Evolutionary conservation across 2,888 invertebrate genomes (phyloP), one percentile per base, ranked within the genome.

Genomic region (Zygaena filipendulae): DNA sequence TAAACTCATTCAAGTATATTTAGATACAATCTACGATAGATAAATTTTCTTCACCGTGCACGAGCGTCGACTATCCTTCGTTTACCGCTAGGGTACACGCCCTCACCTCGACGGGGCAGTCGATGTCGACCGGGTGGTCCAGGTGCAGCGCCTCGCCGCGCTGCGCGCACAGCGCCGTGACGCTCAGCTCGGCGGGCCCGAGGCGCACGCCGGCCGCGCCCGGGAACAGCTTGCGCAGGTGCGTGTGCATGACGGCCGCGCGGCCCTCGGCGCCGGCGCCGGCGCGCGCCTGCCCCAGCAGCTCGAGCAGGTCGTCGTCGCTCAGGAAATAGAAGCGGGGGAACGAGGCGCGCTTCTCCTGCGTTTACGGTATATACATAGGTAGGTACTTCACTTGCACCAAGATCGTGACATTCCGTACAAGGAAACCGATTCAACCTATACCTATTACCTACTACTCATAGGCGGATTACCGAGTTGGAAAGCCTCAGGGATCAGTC

Each of bases 281-380:
- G 46, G 94, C 94, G 0, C 92, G 88, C 0, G 94, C 90, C 70
- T 97, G 96, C 0, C 97, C 97, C 7, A 99, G 83, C 36, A 99
- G 86, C 79, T 99, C 98, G 32, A 99, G 72, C 29, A 99, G 81
- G 67, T 99, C 99, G 53, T 99, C 99, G 57, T 99, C 98, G 34
- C 97, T 97, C 38, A 99, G 82, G 61, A 99, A 99, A 59, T 97
- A 95, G 47, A 99, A 91, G 33, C 99, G 83, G 4, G 99, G 97
- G 71, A 99, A 99, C 25, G 88, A 84, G 1, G 91, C 87, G 21
- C 99, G 85, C 68, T 98, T 99, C 45, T 95, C 94, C 93, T 96
- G 16, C 5, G 7, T 16, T 16, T 16, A 16, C 5, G 16, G 7
- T 6, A 16, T 6, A 4, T 16, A 16, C 16, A 16, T 4, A 16